phyloP scores from a whole-genome alignment of 2,888 invertebrate species.

The Drosophila mayaguana region DNA sequence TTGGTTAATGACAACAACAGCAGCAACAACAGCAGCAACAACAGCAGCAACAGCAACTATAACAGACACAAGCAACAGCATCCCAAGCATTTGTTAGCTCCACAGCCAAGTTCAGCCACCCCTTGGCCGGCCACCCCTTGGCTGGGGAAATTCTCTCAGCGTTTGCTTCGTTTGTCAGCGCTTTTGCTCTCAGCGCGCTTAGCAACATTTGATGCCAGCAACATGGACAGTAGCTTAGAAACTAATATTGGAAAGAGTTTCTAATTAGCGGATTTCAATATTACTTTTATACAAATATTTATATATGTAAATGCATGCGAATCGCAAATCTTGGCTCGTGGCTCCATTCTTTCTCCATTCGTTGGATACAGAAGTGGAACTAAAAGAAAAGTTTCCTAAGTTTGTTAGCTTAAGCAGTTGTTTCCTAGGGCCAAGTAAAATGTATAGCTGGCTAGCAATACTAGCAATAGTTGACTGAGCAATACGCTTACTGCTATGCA shows the following conservation, averaged over 20 bases:
- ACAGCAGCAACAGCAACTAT: constrained; percentile 34
- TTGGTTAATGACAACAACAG: constrained; percentile 71
- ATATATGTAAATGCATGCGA: not conserved
- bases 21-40: constrained; percentile 33
- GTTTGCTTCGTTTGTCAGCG: constrained; percentile 45
- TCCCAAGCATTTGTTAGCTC: constrained; percentile 3
- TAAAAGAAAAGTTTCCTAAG: not conserved
- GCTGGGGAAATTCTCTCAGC: constrained; percentile 63
- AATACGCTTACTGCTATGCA: not conserved
- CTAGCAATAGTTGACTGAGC: not conserved
- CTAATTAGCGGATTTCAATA: not conserved
- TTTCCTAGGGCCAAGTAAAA: not conserved
- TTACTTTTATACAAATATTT: not conserved
- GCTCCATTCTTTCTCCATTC: not conserved
- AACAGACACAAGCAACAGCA: constrained; percentile 28
- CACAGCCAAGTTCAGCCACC: not conserved
- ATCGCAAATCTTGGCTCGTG: not conserved
- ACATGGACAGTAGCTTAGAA: constrained; percentile 18
- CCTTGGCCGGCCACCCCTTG: not conserved
- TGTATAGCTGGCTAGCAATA: no score
- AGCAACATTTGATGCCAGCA: constrained; percentile 50
- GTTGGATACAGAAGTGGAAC: not conserved
- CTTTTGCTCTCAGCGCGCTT: constrained; percentile 14
- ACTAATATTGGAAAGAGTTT: not conserved
- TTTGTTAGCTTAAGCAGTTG: not conserved